Evolutionary conservation across 2,113 vertebrate species (phyloP).

Genomic region (Hylia prasina): DNA sequence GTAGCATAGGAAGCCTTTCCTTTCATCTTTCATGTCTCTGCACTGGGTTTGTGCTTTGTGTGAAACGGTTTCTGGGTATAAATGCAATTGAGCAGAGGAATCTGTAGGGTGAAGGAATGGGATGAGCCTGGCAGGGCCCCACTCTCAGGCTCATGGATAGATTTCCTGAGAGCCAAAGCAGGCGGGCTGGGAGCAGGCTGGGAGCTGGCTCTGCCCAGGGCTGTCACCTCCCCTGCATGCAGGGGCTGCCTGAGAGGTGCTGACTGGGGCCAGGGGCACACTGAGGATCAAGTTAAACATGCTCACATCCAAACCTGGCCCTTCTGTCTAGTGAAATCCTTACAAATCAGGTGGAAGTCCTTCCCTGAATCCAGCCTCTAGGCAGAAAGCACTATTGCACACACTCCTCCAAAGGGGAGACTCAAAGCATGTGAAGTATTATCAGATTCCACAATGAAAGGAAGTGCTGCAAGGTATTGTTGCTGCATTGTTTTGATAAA

Average conservation of each 20-base stretch:
- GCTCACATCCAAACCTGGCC: rapidly evolving
- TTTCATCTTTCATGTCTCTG: background rate
- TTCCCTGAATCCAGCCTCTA: background rate
- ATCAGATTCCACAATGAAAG: background rate
- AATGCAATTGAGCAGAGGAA: background rate
- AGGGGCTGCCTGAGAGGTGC: background rate
- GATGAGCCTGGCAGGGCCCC: background rate
- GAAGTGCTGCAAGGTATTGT: background rate
- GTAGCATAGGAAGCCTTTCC: background rate
- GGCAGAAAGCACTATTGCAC: background rate
- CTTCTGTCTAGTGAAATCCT: background rate
- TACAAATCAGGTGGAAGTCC: background rate
- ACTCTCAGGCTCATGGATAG: rapidly evolving
- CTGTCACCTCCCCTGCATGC: rapidly evolving
- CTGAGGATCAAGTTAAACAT: background rate
- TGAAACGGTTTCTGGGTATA: background rate
- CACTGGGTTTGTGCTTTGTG: background rate
- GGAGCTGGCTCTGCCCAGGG: background rate
- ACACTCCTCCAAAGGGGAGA: background rate
- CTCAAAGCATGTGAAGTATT: background rate
- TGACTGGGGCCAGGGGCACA: background rate
- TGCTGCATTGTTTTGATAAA: background rate
- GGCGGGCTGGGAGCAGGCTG: background rate
- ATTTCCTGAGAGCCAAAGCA: rapidly evolving
- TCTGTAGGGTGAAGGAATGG: background rate